Conservation (phyloP, 2,888 invertebrate genomes). For the Strigamia crassipes region DNA sequence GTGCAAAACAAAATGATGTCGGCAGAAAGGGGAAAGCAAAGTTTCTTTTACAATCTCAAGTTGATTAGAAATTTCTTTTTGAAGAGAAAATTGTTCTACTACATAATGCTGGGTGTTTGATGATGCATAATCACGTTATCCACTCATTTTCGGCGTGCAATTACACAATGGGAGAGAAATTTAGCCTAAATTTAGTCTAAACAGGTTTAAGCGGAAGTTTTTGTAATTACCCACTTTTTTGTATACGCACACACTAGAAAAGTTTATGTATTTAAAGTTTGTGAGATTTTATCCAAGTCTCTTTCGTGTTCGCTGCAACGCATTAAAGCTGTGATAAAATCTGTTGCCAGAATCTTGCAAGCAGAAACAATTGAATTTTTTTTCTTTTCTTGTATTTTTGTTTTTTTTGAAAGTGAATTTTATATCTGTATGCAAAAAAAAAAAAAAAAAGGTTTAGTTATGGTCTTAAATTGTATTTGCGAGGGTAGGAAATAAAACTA, state of each 20-base stretch:
- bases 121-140: slow-evolving; percentile 18
- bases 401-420: neutral
- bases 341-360: slow-evolving; percentile 39
- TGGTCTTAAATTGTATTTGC: neutral
- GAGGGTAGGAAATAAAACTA: neutral
- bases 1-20: neutral
- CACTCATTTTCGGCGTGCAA: neutral
- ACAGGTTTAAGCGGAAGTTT: neutral
- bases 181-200: neutral
- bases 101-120: neutral
- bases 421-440: neutral
- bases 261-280: neutral
- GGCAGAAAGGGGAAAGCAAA: neutral
- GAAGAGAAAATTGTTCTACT: neutral
- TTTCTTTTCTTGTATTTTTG: neutral
- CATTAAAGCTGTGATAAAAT: slow-evolving; percentile 13
- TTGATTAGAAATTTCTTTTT: neutral
- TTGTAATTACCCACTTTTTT: neutral
- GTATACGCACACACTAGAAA: neutral
- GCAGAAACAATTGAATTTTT: neutral
- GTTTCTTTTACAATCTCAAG: neutral
- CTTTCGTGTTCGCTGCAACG: neutral
- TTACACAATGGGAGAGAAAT: neutral
- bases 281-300: slow-evolving; percentile 4
- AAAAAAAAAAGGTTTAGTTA: neutral